Base-by-base conservation (phyloP, 1,140 invertebrate species). In the Diabrotica virgifera region DNA sequence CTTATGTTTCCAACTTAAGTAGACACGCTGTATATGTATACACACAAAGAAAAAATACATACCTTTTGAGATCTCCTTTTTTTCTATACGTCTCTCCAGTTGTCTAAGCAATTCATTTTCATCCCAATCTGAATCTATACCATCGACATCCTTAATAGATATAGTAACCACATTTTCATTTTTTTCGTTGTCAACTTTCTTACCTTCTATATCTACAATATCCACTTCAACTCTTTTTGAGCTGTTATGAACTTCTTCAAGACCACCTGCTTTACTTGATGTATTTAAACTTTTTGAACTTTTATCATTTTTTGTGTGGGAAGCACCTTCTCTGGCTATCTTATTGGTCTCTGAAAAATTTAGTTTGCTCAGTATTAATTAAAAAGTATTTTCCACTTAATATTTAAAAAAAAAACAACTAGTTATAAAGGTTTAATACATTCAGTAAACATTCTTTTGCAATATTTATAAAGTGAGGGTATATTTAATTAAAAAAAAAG, bases 141-240 rank as follows among this genome's bases (percentile, higher is more conserved):
- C 52, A 3, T 8, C 40, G 5, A 54, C 12, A 54, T 54, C 52
- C 5, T 54, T 54, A 54, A 54, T 54, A 8, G 52, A 54, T 54
- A 54, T 54, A n/a, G 52, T 54, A 8, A 54, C 52, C 9, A 54
- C 52, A n/a, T 54, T 54, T 54, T 54, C 52, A 54, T 13, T 54
- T 9, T 35, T 12, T 13, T 54, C 52, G 12, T 5, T 54, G 24
- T 24, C 24, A 8, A 54, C 52, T n/a, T 12, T 35, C 8, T 12
- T 12, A 54, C 7, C 12, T 13, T 54, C 12, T 11, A 54, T 35
- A 54, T 54, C 52, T 13, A 54, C 12, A 54, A 54, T 54, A 13
- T 54, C 24, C 3, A 54, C n/a, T 54, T 54, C 52, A 12, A 54
- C 10, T 54, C 8, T 9, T 13, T 13, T 54, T 13, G n/a, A 11